Percentiles rank a stretch among this genome's conserved stretches.
Conservation (phyloP, 2,797 vertebrate species). For the Amniataba percoides region DNA sequence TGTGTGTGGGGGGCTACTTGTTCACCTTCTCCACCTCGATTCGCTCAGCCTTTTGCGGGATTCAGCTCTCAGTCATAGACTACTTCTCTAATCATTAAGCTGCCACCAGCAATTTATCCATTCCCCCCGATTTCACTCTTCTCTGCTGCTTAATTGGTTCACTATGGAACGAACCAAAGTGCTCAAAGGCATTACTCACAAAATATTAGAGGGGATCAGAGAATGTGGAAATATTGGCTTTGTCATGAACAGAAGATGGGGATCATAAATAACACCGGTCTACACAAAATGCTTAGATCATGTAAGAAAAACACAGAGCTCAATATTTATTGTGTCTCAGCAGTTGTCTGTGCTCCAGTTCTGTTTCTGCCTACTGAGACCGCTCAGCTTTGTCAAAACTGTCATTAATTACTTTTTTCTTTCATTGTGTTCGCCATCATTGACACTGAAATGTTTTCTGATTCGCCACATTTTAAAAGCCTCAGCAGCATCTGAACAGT, state of each 20-base stretch:
- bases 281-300: constrained; percentile 58
- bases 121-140: constrained; percentile 50
- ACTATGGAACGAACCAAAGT: constrained; percentile 63
- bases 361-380: constrained; percentile 26
- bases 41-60: constrained; percentile 29
- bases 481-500: neutral
- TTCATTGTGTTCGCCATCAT: constrained; percentile 31
- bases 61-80: constrained; percentile 43
- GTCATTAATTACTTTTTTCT: constrained; percentile 22
- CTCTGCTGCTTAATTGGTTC: constrained; percentile 75
- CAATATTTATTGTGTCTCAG: constrained; percentile 34
- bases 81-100: constrained; percentile 59
- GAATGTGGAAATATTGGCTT: constrained; percentile 67
- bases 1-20: neutral
- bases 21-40: constrained; percentile 44
- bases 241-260: constrained; percentile 65
- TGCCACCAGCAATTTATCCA: constrained; percentile 61
- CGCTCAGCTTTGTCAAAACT: constrained; percentile 29
- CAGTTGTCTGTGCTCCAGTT: constrained; percentile 30
- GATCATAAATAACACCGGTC: constrained; percentile 72
- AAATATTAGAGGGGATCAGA: constrained; percentile 69
- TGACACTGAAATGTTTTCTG: constrained; percentile 21
- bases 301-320: constrained; percentile 34
- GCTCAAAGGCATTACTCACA: constrained; percentile 71
- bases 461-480: constrained; percentile 25